Conservation (phyloP, 2,797 vertebrate species). For the Paedocypris micromegethes region DNA sequence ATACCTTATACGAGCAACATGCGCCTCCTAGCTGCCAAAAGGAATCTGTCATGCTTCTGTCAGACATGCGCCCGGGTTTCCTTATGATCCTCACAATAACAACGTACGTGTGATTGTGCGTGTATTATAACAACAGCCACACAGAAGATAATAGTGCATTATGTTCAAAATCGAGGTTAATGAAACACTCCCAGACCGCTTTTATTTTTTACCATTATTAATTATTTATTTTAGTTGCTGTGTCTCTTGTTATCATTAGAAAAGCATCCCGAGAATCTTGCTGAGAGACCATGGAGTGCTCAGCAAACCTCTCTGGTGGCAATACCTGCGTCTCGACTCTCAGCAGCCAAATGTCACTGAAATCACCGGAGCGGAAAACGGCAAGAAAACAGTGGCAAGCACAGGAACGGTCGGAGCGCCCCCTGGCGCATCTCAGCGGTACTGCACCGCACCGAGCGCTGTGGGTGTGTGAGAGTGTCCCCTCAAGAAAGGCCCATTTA, state of each 20-base stretch:
- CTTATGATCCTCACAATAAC: background rate
- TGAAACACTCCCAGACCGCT: too few relatives aligned
- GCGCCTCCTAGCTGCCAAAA: constrained; percentile 62
- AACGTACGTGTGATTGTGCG: too few relatives aligned
- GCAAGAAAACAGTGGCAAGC: constrained; percentile 3
- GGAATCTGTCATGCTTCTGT: constrained; percentile 21
- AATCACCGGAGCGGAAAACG: constrained; percentile 20
- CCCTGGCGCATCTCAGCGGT: constrained; percentile 46
- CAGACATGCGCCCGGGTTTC: constrained; percentile 19
- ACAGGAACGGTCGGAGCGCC: constrained; percentile 47
- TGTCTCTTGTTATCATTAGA: too few relatives aligned
- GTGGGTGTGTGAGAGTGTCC: background rate
- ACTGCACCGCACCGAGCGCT: constrained; percentile 32
- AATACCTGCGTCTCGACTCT: constrained; percentile 3
- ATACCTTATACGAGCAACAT: constrained; percentile 46
- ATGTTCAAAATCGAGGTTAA: background rate
- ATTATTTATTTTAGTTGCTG: too few relatives aligned
- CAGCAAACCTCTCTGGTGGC: too few relatives aligned
- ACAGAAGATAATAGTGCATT: constrained; percentile 11
- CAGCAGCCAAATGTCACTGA: constrained; percentile 30
- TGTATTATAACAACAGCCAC: background rate
- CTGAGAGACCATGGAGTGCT: too few relatives aligned
- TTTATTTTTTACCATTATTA: too few relatives aligned
- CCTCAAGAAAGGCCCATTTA: constrained; percentile 37
- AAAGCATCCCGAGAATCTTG: too few relatives aligned